Percentiles rank a stretch among this genome's conserved stretches.
Conservation (phyloP, 2,797 vertebrate genomes). For the Tenualosa thibaudeaui region DNA sequence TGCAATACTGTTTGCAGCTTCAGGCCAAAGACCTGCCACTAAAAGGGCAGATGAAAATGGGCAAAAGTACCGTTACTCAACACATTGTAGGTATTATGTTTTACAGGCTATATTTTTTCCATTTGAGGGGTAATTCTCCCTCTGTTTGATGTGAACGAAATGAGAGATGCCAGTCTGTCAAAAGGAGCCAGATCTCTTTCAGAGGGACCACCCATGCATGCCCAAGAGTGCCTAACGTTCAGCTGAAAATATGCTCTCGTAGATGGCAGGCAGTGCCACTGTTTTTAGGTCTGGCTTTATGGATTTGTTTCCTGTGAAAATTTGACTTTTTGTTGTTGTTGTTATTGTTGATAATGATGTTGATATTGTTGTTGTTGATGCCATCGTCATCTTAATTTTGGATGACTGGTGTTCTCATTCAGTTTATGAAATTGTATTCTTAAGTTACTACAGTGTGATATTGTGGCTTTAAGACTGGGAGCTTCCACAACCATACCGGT, state of each 20-base stretch:
- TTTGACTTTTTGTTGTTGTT: background rate
- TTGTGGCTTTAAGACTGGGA: background rate
- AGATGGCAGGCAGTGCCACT: background rate
- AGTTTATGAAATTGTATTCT: background rate
- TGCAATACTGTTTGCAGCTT: background rate
- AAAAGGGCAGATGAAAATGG: no score
- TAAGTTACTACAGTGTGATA: background rate
- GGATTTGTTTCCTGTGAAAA: background rate
- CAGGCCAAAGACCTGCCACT: background rate
- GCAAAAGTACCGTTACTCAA: background rate
- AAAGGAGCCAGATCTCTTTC: background rate
- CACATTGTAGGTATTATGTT: conserved; percentile 10
- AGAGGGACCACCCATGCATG: conserved; percentile 10
- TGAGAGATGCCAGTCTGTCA: background rate
- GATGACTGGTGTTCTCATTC: background rate
- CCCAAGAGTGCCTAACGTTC: background rate
- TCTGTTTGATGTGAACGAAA: background rate
- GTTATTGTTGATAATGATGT: background rate
- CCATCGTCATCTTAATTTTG: background rate
- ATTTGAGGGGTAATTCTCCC: background rate
- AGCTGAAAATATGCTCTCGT: background rate
- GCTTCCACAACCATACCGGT: no score
- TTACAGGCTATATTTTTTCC: conserved; percentile 6
- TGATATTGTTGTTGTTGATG: background rate
- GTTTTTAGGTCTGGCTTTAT: background rate